Conservation (phyloP, 2,113 vertebrate genomes). For the Trinectes maculatus region DNA sequence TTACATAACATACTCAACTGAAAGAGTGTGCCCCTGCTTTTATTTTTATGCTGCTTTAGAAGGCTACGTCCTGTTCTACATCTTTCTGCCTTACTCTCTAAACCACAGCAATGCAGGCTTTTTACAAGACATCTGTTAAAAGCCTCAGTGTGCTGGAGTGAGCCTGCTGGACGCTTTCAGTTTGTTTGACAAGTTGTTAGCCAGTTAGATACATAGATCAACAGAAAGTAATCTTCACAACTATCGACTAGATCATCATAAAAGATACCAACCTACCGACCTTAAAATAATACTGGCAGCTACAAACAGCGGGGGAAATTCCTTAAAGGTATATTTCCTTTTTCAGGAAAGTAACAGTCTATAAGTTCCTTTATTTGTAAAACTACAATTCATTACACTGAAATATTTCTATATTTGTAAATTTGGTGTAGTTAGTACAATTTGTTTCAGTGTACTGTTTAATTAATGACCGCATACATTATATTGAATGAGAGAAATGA, state of each 20-base stretch:
- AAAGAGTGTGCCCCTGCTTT: slow-evolving; percentile 37
- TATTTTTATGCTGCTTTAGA: slow-evolving; percentile 43
- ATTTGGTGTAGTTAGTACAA: too few species aligned
- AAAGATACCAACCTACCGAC: neutral
- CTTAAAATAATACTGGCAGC: neutral
- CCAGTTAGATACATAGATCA: neutral
- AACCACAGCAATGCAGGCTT: slow-evolving; percentile 12
- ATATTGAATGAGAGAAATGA: too few species aligned
- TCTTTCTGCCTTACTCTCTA: slow-evolving; percentile 15
- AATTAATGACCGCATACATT: too few species aligned
- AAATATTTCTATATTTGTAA: too few species aligned
- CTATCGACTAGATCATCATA: neutral
- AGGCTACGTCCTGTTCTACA: slow-evolving; percentile 7
- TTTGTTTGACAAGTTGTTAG: neutral
- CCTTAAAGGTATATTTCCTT: too few species aligned
- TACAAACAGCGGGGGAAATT: too few species aligned
- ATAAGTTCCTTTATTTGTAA: too few species aligned
- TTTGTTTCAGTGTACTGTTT: too few species aligned
- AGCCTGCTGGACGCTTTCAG: neutral
- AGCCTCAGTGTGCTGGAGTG: slow-evolving; percentile 2
- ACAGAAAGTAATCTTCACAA: neutral
- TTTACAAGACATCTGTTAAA: slow-evolving; percentile 22
- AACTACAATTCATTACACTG: too few species aligned
- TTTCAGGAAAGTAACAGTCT: too few species aligned
- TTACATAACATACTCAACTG: slow-evolving; percentile 67